Evolutionary conservation across 1,140 invertebrate genomes (phyloP), one percentile per base, ranked within the genome.

Genomic region (Drosophila obscura): DNA sequence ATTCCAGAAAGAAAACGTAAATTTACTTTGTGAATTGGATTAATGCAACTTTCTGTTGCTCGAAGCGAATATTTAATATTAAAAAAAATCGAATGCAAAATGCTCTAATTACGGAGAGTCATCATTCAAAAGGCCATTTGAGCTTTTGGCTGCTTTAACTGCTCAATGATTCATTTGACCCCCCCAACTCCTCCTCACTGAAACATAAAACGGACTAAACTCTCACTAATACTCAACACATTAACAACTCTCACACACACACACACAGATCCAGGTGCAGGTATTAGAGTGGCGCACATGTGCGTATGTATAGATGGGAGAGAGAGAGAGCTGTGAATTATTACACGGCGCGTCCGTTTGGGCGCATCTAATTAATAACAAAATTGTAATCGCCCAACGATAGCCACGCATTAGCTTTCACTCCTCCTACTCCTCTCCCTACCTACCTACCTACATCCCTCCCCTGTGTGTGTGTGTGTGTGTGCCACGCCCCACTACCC

Each of bases 341-440:
- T 84, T 80, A 58, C 81, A 61, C 73, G 64, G 51, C 63, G 45
- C 69, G 11, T 13, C 35, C 35, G 11, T 13, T 35, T 48, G 48
- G 60, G 43, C 67, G 61, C 73, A 87, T 85, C 68, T 87, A 85
- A 85, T 85, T 85, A 85, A 85, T 85, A 82, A 87, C 78, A 60
- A 82, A 82, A 87, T 82, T 82, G 78, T 88, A 85, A 85, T 85
- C 82, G 82, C 60, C 68, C 52, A 75, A 75, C 78, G 74, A 85
- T 88, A 75, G 74, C 82, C 69, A 51, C 49, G 65, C 65, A 74
- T 77, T 77, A 63, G 71, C 46, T 44, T 19, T 16, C 50, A 19
- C 19, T 11, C 31, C 19, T 7, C 11, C 49, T 2, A 2, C 16
- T 39, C 4, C 39, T 44, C 15, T 28, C 9, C 7, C 7, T 13